These are phyloP conservation scores for Yponomeuta evonymella DNA, from an alignment of 2,888 invertebrate species.

Conservation along the genomic window DNA sequence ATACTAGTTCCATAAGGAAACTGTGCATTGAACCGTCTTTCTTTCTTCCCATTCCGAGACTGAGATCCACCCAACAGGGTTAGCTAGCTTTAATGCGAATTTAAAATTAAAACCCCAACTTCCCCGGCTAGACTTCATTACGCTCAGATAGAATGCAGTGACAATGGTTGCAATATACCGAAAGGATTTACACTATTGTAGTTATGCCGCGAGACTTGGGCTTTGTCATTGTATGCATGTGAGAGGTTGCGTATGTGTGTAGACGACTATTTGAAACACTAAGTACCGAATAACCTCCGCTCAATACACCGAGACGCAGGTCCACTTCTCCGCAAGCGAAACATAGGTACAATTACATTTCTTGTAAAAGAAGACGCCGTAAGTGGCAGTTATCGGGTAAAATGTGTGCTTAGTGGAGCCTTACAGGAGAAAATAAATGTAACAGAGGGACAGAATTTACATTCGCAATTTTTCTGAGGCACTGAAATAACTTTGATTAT, in stretches of 20 bases:
- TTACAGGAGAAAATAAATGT: neutral
- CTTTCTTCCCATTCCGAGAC: neutral
- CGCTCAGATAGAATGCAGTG: neutral
- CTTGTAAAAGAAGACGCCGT: neutral
- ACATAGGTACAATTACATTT: neutral
- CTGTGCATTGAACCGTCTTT: neutral
- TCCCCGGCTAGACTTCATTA: neutral
- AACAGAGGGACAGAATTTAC: too few relatives aligned
- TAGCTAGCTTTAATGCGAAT: conserved; percentile 3
- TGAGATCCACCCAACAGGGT: neutral
- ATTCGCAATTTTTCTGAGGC: too few relatives aligned
- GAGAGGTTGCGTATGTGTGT: too few relatives aligned
- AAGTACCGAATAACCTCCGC: neutral
- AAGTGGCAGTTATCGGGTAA: neutral
- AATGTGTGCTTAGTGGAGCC: neutral
- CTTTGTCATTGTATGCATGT: too few relatives aligned
- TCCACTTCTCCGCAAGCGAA: neutral
- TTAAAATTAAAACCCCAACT: conserved; percentile 3
- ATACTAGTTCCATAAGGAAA: neutral
- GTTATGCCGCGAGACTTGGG: neutral
- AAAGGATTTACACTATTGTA: neutral
- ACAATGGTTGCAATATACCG: neutral
- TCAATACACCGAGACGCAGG: neutral
- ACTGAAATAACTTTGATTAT: too few relatives aligned
- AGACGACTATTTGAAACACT: too few relatives aligned